A percentile compares a stretch with the other conserved stretches of the same genome.
Conservation (phyloP, 2,113 vertebrate genomes). For the Aix galericulata region DNA sequence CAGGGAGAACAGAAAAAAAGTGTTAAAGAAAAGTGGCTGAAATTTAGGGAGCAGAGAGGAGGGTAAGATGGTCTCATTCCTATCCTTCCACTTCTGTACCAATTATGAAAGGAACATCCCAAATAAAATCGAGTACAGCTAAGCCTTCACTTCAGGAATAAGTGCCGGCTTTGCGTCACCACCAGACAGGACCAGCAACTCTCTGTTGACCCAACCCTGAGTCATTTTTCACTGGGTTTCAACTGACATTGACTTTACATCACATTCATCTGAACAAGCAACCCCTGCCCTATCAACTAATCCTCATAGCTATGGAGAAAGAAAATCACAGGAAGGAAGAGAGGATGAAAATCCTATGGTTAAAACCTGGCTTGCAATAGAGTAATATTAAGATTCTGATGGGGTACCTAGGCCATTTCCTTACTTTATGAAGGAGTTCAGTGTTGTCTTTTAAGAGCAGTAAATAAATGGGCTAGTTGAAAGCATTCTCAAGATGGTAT, state of each 20-base stretch:
- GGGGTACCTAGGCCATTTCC: not conserved
- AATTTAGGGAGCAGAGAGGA: not conserved
- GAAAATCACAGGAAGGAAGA: not conserved
- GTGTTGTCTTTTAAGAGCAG: not conserved
- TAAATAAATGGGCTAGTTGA: not conserved
- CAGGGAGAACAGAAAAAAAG: not conserved
- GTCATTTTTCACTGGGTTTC: conserved; percentile 9
- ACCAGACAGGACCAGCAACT: not conserved
- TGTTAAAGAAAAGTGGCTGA: not conserved
- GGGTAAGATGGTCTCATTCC: not conserved
- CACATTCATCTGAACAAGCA: not conserved
- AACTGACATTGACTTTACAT: not conserved
- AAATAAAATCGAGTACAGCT: not conserved
- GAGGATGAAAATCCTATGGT: not conserved
- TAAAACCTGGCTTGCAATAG: not conserved
- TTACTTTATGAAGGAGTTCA: not conserved
- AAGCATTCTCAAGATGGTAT: not conserved
- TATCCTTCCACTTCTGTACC: not conserved
- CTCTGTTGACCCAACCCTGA: conserved; percentile 9
- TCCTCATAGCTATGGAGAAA: not conserved
- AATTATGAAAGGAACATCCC: not conserved
- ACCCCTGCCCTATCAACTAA: not conserved
- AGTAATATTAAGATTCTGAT: not conserved
- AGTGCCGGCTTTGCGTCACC: not conserved
- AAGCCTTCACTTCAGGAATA: not conserved